A percentile compares a stretch with the other conserved stretches of the same genome.
Evolutionary conservation across 2,797 vertebrate species (phyloP).

Genomic region (Sandelia bainsii): DNA sequence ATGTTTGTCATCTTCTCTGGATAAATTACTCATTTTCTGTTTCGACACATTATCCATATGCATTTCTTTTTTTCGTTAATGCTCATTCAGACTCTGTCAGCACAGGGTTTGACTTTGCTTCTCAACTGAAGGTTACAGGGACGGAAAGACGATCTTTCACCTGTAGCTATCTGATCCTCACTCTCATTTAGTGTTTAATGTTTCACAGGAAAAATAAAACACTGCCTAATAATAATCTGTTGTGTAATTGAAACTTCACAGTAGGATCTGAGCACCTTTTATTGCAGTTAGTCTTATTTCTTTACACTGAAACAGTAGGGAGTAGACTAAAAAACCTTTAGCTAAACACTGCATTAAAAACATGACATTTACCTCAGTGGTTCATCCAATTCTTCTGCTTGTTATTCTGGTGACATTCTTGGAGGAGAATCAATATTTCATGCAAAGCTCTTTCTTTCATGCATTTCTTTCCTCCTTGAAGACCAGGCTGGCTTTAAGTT

Average conservation of each 20-base stretch:
- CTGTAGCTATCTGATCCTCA: slow-evolving; percentile 13
- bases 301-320: not conserved
- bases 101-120: not conserved
- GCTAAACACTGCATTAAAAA: slow-evolving; percentile 26
- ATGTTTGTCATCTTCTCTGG: not conserved
- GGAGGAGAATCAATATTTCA: slow-evolving; percentile 52
- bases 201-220: slow-evolving; percentile 6
- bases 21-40: not conserved
- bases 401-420: slow-evolving; percentile 27
- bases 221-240: slow-evolving; percentile 6
- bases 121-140: slow-evolving; percentile 2
- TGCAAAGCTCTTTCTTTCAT: slow-evolving; percentile 31
- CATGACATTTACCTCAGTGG: slow-evolving; percentile 1
- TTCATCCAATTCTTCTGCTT: slow-evolving; percentile 21
- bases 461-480: slow-evolving; percentile 28
- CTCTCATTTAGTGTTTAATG: slow-evolving; percentile 7
- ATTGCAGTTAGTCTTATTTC: not conserved
- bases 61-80: no score
- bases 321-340: not conserved
- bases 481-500: slow-evolving; percentile 35
- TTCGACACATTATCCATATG: not conserved
- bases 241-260: slow-evolving; percentile 30
- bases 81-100: not conserved
- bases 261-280: slow-evolving; percentile 11
- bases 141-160: slow-evolving; percentile 12